These are phyloP conservation scores for Discoglossus pictus DNA, from an alignment of 2,797 vertebrate species.

Conservation along the genomic window DNA sequence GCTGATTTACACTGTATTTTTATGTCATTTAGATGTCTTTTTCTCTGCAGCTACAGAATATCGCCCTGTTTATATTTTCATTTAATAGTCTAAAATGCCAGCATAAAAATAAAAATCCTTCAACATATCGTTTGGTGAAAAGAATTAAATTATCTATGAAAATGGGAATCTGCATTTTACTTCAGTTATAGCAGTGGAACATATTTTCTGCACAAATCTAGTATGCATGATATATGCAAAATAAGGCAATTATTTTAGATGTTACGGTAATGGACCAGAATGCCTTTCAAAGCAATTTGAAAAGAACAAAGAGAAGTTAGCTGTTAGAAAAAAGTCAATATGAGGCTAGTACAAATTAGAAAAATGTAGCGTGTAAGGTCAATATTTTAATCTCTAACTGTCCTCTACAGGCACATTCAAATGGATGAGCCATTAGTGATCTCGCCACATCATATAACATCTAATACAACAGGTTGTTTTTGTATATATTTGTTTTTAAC, in stretches of 20 bases:
- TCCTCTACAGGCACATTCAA: no score
- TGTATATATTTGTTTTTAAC: neutral
- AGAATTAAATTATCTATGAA: no score
- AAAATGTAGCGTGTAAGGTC: conserved; percentile 26
- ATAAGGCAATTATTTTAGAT: conserved; percentile 32
- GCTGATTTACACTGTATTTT: no score
- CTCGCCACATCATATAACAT: no score
- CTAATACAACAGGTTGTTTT: neutral
- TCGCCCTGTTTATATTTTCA: no score
- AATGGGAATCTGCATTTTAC: conserved; percentile 26
- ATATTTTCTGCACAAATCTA: conserved; percentile 17
- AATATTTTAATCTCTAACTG: no score
- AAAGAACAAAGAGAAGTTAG: conserved; percentile 13
- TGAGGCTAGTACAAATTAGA: conserved; percentile 4
- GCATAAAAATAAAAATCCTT: no score
- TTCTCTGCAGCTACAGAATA: no score
- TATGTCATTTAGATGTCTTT: no score
- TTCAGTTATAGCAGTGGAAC: conserved; percentile 12
- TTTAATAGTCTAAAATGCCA: no score
- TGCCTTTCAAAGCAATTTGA: neutral
- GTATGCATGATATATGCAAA: conserved; percentile 33
- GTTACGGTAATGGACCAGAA: conserved; percentile 28
- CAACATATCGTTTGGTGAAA: no score
- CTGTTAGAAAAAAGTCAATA: conserved; percentile 12
- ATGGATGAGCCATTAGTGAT: no score